A percentile compares a stretch with the other conserved stretches of the same genome.
These are phyloP conservation scores for Acyrthosiphon pisum DNA, from an alignment of 1,140 invertebrate genomes.

Conservation along the genomic window DNA sequence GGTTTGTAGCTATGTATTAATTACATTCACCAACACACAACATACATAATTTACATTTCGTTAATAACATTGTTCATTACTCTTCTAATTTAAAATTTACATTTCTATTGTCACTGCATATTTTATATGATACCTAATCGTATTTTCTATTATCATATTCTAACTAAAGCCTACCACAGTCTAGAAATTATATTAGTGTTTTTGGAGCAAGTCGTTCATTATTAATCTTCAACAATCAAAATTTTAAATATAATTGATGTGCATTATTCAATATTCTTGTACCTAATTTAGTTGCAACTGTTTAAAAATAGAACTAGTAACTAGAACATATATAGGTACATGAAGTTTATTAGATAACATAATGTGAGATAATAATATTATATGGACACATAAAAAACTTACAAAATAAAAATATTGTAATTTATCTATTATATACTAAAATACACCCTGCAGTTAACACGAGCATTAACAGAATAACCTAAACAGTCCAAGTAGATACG, in stretches of 20 bases:
- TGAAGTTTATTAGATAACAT: not conserved
- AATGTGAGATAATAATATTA: too few species aligned
- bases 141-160: not conserved
- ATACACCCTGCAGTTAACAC: too few species aligned
- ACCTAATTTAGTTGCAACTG: not conserved
- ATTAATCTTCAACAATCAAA: not conserved
- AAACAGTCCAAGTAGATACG: not conserved
- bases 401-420: not conserved
- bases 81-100: slow-evolving; percentile 21
- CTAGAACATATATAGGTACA: not conserved
- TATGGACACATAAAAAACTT: not conserved
- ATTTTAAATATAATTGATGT: not conserved
- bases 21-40: not conserved
- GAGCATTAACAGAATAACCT: not conserved
- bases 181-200: not conserved
- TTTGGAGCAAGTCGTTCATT: not conserved
- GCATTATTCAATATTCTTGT: not conserved
- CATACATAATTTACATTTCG: slow-evolving; percentile 27
- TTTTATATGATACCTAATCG: not conserved
- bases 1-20: not conserved
- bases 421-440: not conserved
- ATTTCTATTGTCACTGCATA: not conserved
- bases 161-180: not conserved
- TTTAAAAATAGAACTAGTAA: not conserved
- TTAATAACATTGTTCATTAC: slow-evolving; percentile 21